These are phyloP conservation scores for Thera britannica DNA, from an alignment of 2,888 invertebrate genomes.

Conservation along the genomic window DNA sequence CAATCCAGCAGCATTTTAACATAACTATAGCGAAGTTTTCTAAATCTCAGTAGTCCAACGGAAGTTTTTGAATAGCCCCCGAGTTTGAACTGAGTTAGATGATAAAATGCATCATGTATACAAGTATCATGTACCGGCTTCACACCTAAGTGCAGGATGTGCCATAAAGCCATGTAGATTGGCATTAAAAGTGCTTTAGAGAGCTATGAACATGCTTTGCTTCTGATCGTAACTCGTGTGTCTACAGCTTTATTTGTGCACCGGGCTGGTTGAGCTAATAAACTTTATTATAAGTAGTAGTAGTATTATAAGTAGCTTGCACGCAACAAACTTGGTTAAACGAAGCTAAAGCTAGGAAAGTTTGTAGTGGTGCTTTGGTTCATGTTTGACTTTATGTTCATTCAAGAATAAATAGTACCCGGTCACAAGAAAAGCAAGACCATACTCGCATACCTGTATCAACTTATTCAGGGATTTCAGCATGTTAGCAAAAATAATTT, in stretches of 20 bases:
- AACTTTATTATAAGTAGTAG: conserved; percentile 28
- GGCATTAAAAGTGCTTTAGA: conserved; percentile 55
- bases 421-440: neutral
- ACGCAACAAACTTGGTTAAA: conserved; percentile 13
- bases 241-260: conserved; percentile 37
- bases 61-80: neutral
- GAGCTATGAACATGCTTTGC: conserved; percentile 50
- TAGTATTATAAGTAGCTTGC: conserved; percentile 25
- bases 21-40: too few species aligned
- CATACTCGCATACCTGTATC: too few species aligned
- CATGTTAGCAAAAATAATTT: neutral
- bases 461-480: too few species aligned
- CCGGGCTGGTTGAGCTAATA: conserved; percentile 22
- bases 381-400: neutral
- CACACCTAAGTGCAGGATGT: conserved; percentile 47
- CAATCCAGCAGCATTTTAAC: too few species aligned
- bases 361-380: neutral
- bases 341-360: neutral
- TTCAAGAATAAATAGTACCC: neutral
- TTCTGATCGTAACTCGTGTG: conserved; percentile 41
- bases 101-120: conserved; percentile 19
- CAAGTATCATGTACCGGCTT: conserved; percentile 38
- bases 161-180: conserved; percentile 54
- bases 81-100: conserved; percentile 18
- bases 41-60: too few species aligned